phyloP scores from a whole-genome alignment of 2,113 vertebrate genomes.

The Andinoacara biseriatus region DNA sequence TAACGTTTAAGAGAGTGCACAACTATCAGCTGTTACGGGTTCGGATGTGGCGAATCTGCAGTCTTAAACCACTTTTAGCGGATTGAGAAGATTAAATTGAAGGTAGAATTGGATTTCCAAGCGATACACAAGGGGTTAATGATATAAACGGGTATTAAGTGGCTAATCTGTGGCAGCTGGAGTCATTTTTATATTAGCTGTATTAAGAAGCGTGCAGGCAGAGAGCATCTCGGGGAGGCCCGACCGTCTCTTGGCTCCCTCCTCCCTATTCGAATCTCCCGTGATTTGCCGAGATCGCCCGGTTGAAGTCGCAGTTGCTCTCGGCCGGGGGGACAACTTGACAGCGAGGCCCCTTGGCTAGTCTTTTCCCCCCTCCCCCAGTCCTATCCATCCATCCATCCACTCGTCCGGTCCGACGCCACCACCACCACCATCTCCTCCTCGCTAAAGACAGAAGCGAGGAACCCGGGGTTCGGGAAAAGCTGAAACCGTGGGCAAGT shows the following conservation, averaged over 20 bases:
- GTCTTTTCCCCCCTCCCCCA: constrained; percentile 36
- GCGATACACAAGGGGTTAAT: constrained; percentile 25
- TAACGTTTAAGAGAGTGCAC: constrained; percentile 1
- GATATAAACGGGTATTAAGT: constrained; percentile 10
- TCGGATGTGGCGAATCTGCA: constrained; percentile 59
- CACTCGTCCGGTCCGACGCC: constrained; percentile 32
- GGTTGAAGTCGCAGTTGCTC: constrained; percentile 69
- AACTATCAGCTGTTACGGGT: constrained; percentile 16
- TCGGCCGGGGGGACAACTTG: constrained; percentile 78
- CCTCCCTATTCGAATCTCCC: constrained; percentile 53
- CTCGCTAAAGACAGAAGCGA: constrained; percentile 49
- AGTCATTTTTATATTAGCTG: constrained; percentile 23
- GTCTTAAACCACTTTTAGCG: constrained; percentile 35
- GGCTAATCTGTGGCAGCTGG: constrained; percentile 35
- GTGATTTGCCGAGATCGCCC: constrained; percentile 68
- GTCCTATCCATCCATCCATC: constrained; percentile 49
- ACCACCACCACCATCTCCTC: constrained; percentile 26
- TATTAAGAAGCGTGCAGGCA: constrained; percentile 15
- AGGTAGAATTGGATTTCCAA: neutral
- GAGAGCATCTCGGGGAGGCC: constrained; percentile 54
- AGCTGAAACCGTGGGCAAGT: constrained; percentile 52
- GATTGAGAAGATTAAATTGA: constrained; percentile 23
- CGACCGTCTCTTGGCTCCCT: constrained; percentile 39
- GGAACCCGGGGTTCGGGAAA: constrained; percentile 37
- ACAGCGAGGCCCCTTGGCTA: constrained; percentile 78